Conservation (phyloP, 2,888 invertebrate species). For the Nymphalis c-album region DNA sequence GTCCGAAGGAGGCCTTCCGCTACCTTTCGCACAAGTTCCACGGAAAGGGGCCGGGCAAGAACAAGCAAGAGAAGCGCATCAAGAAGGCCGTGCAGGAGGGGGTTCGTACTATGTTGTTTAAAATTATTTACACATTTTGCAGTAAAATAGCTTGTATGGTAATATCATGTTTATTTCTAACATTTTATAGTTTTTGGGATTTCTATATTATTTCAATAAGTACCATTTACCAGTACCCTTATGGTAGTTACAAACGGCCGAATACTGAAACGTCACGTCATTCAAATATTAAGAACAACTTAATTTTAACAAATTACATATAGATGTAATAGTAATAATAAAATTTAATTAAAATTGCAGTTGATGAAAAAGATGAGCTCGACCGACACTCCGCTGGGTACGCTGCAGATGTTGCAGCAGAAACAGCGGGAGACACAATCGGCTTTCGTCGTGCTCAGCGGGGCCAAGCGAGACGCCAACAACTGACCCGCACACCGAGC, state of each 20-base stretch:
- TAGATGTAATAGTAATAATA: background rate
- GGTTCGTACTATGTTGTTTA: conserved; percentile 60
- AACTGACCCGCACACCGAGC: conserved; percentile 41
- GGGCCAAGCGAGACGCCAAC: conserved; percentile 84
- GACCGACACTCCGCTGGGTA: conserved; percentile 97
- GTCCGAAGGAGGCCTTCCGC: conserved; percentile 97
- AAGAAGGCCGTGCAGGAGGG: conserved; percentile 97
- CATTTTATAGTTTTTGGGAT: too few relatives aligned
- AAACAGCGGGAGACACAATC: conserved; percentile 97
- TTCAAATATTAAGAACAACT: too few relatives aligned
- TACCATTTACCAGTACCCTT: too few relatives aligned
- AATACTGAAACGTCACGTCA: too few relatives aligned
- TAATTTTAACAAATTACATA: too few relatives aligned
- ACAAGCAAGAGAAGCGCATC: conserved; percentile 97
- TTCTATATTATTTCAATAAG: too few relatives aligned
- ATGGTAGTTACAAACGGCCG: too few relatives aligned
- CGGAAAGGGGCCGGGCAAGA: conserved; percentile 99
- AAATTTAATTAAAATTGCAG: conserved; percentile 60
- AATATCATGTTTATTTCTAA: too few relatives aligned
- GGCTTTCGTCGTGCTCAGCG: conserved; percentile 95
- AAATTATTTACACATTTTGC: background rate
- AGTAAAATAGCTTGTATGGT: background rate
- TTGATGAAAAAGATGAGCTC: conserved; percentile 99
- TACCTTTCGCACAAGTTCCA: conserved; percentile 99
- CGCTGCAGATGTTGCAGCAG: conserved; percentile 95